Conservation (phyloP, 2,113 vertebrate species). For the Callaeas wilsoni region DNA sequence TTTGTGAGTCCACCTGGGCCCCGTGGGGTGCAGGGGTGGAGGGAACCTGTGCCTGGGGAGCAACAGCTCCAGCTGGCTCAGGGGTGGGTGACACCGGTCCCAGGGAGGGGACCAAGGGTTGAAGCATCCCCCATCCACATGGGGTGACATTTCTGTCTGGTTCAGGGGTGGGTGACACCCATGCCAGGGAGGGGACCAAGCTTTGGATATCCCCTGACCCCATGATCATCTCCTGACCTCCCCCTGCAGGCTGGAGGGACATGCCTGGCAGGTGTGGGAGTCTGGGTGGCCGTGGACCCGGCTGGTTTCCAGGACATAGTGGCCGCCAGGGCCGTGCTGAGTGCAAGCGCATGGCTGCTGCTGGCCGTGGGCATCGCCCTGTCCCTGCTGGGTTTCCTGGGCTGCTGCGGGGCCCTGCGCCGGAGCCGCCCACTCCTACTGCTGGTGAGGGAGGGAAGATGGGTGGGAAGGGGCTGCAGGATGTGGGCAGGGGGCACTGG, state of each 20-base stretch:
- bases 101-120: not conserved
- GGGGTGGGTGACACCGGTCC: not conserved
- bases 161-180: not conserved
- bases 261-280: slow-evolving; percentile 23
- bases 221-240: not conserved
- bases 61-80: accelerated
- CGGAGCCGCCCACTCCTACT: slow-evolving; percentile 32
- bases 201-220: not conserved
- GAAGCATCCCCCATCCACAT: not conserved
- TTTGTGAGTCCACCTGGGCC: slow-evolving; percentile 56
- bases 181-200: not conserved
- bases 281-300: slow-evolving; percentile 52
- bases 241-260: slow-evolving; percentile 42
- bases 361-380: slow-evolving; percentile 38
- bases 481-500: not conserved
- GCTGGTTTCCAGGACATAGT: slow-evolving; percentile 50
- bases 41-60: accelerated
- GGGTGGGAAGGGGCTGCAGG: not conserved
- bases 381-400: slow-evolving; percentile 59
- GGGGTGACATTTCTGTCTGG: not conserved
- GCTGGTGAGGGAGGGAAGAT: slow-evolving; percentile 7
- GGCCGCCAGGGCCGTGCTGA: not conserved
- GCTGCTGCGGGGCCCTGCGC: slow-evolving; percentile 59
- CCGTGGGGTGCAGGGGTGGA: not conserved
- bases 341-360: not conserved